phyloP scores from a whole-genome alignment of 2,888 invertebrate genomes.

The Calephelis perditalis region DNA sequence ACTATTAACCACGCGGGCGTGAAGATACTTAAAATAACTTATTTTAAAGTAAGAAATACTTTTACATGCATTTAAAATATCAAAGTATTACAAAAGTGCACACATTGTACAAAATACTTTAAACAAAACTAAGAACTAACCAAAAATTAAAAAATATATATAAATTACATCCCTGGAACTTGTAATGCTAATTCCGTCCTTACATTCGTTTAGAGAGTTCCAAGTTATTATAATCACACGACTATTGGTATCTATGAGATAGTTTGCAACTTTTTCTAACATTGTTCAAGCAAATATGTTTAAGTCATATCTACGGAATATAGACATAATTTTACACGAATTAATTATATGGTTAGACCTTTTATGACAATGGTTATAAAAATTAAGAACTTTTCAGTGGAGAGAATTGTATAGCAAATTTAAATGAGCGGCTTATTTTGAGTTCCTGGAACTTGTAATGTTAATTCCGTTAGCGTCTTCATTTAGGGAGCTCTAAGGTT shows the following conservation, averaged over 20 bases:
- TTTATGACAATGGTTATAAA: too few relatives aligned
- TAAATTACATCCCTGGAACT: conserved; percentile 29
- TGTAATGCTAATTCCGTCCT: conserved; percentile 50
- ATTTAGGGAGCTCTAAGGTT: conserved; percentile 26
- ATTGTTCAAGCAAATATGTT: not conserved
- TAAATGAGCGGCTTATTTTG: conserved; percentile 48
- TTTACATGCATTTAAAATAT: too few relatives aligned
- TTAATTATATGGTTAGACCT: too few relatives aligned
- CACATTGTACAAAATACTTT: too few relatives aligned
- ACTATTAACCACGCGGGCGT: too few relatives aligned
- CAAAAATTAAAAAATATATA: too few relatives aligned
- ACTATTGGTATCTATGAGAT: conserved; percentile 23
- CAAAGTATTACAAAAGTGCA: too few relatives aligned
- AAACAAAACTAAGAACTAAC: too few relatives aligned
- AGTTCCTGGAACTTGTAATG: conserved; percentile 46
- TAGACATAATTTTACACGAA: too few relatives aligned
- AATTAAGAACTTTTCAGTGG: too few relatives aligned
- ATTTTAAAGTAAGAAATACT: too few relatives aligned
- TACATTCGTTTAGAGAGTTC: conserved; percentile 26
- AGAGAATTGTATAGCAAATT: conserved; percentile 9
- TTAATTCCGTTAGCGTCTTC: conserved; percentile 38
- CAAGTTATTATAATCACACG: conserved; percentile 25
- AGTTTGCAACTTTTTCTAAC: conserved; percentile 8
- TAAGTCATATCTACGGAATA: not conserved
- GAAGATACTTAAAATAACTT: too few relatives aligned